Conservation (phyloP, 2,113 vertebrate genomes). For the Caranx melampygus region DNA sequence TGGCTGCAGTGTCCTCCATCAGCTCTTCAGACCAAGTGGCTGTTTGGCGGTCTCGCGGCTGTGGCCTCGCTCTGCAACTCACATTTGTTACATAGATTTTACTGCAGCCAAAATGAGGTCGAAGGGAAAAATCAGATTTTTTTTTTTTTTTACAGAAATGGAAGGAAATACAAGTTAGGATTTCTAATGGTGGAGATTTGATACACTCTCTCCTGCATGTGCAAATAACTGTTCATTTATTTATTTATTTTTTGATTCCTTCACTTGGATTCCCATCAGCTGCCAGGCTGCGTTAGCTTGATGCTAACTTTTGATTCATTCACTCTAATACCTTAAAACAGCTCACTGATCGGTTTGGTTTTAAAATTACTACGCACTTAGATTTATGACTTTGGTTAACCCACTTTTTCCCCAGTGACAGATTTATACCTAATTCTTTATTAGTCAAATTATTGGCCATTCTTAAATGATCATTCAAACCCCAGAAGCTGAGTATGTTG, state of each 20-base stretch:
- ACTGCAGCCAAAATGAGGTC: not conserved
- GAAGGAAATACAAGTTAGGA: not conserved
- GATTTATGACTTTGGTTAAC: too few species aligned
- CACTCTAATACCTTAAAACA: too few species aligned
- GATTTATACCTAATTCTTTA: not conserved
- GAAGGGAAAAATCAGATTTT: not conserved
- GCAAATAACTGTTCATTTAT: not conserved
- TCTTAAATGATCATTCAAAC: not conserved
- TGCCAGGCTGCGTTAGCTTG: too few species aligned
- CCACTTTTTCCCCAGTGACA: too few species aligned
- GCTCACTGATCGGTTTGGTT: too few species aligned
- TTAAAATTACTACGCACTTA: too few species aligned
- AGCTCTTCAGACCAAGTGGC: slow-evolving; percentile 3
- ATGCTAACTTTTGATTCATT: too few species aligned
- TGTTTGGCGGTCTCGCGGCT: not conserved
- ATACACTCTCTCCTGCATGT: not conserved
- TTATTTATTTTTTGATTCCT: too few species aligned
- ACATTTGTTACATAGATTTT: not conserved
- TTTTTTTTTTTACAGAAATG: not conserved
- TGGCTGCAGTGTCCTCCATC: slow-evolving; percentile 35
- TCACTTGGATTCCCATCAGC: too few species aligned
- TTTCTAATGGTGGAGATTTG: not conserved
- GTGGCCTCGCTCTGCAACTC: slow-evolving; percentile 20
- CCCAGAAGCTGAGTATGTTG: not conserved
- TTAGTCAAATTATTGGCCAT: not conserved